Conservation (phyloP, 2,888 invertebrate genomes). For the Agrotis ipsilon region DNA sequence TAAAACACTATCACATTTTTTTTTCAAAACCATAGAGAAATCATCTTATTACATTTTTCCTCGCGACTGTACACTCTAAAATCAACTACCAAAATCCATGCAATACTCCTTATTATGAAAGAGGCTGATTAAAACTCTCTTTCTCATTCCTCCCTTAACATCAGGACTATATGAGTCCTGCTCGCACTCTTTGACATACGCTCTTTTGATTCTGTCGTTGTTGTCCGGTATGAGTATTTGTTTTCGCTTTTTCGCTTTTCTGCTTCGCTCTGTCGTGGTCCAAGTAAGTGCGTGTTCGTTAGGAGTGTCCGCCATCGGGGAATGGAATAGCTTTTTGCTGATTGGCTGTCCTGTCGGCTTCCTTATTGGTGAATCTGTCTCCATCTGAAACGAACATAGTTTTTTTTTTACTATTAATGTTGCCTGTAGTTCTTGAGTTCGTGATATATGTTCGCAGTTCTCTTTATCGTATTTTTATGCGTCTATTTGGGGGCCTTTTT, state of each 20-base stretch:
- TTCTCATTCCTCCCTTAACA: conserved; percentile 77
- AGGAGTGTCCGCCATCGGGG: conserved; percentile 73
- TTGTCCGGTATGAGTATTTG: conserved; percentile 77
- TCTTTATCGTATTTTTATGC: conserved; percentile 51
- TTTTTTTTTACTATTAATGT: conserved; percentile 45
- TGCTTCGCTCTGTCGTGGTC: conserved; percentile 60
- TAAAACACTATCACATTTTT: background rate
- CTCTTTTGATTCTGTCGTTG: conserved; percentile 77
- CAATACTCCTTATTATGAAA: conserved; percentile 84
- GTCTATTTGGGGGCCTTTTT: background rate
- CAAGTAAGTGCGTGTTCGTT: conserved; percentile 67
- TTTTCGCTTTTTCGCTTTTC: conserved; percentile 78
- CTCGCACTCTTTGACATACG: conserved; percentile 80
- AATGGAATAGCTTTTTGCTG: conserved; percentile 84
- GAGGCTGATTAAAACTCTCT: conserved; percentile 79
- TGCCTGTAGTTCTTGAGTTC: conserved; percentile 30
- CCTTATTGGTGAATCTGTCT: conserved; percentile 82
- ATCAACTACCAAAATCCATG: conserved; percentile 73
- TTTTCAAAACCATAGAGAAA: background rate
- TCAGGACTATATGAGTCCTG: conserved; percentile 77
- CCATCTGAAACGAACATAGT: conserved; percentile 77
- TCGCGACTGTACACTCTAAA: conserved; percentile 17
- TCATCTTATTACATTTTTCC: background rate
- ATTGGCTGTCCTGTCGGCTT: conserved; percentile 78
- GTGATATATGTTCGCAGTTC: conserved; percentile 37